phyloP scores from a whole-genome alignment of 2,113 vertebrate genomes.

The Orcinus orca region DNA sequence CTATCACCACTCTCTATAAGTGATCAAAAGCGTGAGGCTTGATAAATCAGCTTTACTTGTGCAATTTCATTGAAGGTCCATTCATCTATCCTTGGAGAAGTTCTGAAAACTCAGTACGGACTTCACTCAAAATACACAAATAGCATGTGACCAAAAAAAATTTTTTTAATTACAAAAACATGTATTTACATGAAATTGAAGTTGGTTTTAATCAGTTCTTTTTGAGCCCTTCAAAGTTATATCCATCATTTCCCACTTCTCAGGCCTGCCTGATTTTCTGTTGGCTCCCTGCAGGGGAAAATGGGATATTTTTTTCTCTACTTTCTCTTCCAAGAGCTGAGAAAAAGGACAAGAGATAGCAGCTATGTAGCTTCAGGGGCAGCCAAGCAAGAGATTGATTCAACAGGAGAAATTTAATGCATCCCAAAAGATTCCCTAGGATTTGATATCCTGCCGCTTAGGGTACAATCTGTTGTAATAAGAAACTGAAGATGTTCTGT shows the following conservation, averaged over 20 bases:
- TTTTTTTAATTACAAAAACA: constrained; percentile 57
- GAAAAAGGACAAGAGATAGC: constrained; percentile 80
- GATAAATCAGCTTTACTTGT: constrained; percentile 59
- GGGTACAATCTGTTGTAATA: constrained; percentile 79
- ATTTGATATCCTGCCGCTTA: constrained; percentile 76
- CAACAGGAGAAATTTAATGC: constrained; percentile 81
- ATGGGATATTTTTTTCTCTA: constrained; percentile 54
- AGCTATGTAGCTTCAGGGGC: constrained; percentile 77
- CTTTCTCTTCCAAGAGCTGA: constrained; percentile 60
- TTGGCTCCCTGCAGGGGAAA: constrained; percentile 71
- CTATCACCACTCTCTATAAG: not conserved
- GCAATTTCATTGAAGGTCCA: constrained; percentile 14
- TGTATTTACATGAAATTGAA: constrained; percentile 76
- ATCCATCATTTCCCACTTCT: constrained; percentile 65
- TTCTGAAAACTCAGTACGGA: constrained; percentile 63
- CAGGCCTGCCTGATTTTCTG: constrained; percentile 62
- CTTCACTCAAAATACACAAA: constrained; percentile 60
- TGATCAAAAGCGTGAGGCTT: constrained; percentile 6
- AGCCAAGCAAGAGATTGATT: constrained; percentile 83
- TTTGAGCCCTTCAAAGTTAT: constrained; percentile 65
- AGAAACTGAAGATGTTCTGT: constrained; percentile 81
- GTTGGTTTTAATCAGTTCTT: constrained; percentile 61
- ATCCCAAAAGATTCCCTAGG: constrained; percentile 79
- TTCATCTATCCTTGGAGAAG: constrained; percentile 18
- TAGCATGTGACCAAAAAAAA: constrained; percentile 35